Base-by-base conservation (phyloP, 2,888 invertebrate species). In the Pollenia angustigena region DNA sequence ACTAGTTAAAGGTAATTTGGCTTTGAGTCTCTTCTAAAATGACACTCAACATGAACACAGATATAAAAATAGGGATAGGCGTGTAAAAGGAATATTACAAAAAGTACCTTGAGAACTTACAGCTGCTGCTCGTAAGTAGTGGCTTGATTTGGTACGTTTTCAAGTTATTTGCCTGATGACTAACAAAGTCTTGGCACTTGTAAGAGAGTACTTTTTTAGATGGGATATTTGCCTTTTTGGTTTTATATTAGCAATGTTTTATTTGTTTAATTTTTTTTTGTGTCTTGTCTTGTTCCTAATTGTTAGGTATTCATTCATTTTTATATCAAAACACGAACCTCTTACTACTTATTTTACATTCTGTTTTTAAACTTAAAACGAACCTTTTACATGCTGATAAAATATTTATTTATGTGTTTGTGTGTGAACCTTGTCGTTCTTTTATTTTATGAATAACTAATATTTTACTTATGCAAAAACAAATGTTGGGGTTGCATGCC, bases 1-100 rank as follows among this genome's bases (percentile, higher is more conserved):
- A 48, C 52, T 52, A 83, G 80, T 83, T 76, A 81, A 68, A 76
- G 83, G 72, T 50, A 83, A 83, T 87, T 87, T 80, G 74, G 81
- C 60, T 81, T 81, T 54, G 16, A 71, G 46, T 12, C 72, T 76
- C 76, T 81, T 52, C 16, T 69, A 50, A 32, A 32, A 32, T 48
- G 50, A 68, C 50, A 69, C 44, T 48, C 60, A 64, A 52, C 48
- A 62, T 46, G 32, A 32, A 60, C 64, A n/a, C 62, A 12, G 18
- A 7, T 14, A 58, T 58, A 32, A 32, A 32, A 32, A 52, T 58
- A 40, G 46, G 64, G 52, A 16, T 8, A 3, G 16, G 9, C 18
- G 10, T 71, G 42, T 11, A 10, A 56, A 42, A 18, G n/a, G 7
- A 7, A 52, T 6, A 69, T 23, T 9, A 2, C n/a, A 14, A 66